Base-by-base conservation (phyloP, 2,888 invertebrate species). In the Ormia ochracea region DNA sequence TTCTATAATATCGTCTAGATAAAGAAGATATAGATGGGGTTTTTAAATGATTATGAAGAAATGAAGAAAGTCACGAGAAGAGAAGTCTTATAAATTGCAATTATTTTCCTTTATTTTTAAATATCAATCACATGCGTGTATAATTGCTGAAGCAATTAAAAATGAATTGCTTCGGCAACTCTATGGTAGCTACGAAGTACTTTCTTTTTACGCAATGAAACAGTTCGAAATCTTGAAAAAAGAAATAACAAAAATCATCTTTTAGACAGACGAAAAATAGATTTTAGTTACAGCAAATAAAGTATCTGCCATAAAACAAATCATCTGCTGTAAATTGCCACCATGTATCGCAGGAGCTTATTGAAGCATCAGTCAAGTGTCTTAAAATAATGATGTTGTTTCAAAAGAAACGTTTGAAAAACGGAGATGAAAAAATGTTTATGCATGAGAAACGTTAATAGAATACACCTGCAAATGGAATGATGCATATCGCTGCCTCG, bases 301-400 rank as follows among this genome's bases (percentile, higher is more conserved):
- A 68, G 21, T 54, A 54, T 54, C 19, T 19, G 17, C 54, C 12
- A 17, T n/a, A 54, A 19, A 10, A 14, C 1, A 4, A 28, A 52
- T 17, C 6, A 2, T 59, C 0, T 23, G 1, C 4, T 43, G 41
- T 21, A 56, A 68, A 17, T 23, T 54, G 68, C 31, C 10, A 21
- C 21, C 21, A 21, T 21, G 45, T 45, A 4, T 10, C 45, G 21
- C 9, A 21, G 4, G 19, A 10, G 21, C 1, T 12, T 54, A 54
- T 23, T 45, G 21, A 36, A 58, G 33, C 52, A 72, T 33, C 26
- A 61, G 56, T 63, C 56, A 65, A 14, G 28, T 21, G 43, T 6
- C 50, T 45, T 48, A 28, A 38, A 21, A 65, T 43, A 38, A 56
- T 56, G 33, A 38, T 41, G 23, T 3, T 33, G 33, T 3, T 33